Percentiles rank a stretch among this genome's conserved stretches.
Evolutionary conservation across 2,113 vertebrate genomes (phyloP).

Genomic region (Tragelaphus strepsiceros): DNA sequence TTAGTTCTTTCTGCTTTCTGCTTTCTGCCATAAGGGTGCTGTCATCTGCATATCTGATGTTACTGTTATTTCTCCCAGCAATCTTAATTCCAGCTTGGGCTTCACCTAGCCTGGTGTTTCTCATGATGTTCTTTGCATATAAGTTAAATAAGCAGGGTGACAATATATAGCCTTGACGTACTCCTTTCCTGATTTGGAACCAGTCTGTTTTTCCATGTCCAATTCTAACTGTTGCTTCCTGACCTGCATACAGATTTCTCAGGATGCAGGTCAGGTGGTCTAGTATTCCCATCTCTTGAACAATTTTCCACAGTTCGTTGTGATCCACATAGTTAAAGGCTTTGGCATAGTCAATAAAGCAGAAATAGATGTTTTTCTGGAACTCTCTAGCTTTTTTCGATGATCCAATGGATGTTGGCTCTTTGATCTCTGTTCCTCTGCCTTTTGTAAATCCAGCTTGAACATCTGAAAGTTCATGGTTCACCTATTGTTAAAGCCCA

Average conservation of each 20-base stretch:
- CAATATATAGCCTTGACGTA: not conserved
- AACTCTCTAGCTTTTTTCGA: not conserved
- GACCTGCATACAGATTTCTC: not conserved
- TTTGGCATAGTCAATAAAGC: not conserved
- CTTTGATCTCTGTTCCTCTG: not conserved
- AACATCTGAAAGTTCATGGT: not conserved
- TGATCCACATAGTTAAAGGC: not conserved
- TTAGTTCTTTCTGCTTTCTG: not conserved
- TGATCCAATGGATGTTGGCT: rapidly evolving
- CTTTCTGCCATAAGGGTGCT: not conserved
- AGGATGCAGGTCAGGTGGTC: not conserved
- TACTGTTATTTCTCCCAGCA: not conserved
- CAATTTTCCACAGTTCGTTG: not conserved
- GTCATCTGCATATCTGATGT: not conserved
- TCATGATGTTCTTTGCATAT: not conserved
- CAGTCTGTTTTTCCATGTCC: not conserved
- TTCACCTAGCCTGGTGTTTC: not conserved
- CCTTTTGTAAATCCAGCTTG: not conserved
- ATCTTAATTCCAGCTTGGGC: not conserved
- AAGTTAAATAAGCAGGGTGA: not conserved
- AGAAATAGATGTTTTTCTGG: not conserved
- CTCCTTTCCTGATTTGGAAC: not conserved
- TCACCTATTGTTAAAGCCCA: not conserved
- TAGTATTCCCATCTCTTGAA: not conserved
- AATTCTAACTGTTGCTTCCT: not conserved